Conservation (phyloP, 1,140 invertebrate genomes). For the Chelonus insularis region DNA sequence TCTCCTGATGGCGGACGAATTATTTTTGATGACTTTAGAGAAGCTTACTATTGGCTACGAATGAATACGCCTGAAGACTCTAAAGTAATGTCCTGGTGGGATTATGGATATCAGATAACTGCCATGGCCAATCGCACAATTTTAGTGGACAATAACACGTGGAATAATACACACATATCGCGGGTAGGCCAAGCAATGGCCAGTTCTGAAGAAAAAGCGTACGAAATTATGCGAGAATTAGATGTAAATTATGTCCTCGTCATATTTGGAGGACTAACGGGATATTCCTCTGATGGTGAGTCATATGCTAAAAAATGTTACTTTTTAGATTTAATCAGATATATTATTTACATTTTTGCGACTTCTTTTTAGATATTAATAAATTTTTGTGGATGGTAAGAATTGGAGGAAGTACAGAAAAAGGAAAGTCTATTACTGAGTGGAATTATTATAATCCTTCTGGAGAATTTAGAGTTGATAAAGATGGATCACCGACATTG, state of each 20-base stretch:
- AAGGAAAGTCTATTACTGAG: slow-evolving; percentile 93
- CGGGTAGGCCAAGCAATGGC: slow-evolving; percentile 97
- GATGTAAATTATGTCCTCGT: slow-evolving; percentile 98
- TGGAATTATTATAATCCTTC: slow-evolving; percentile 93
- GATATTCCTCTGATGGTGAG: slow-evolving; percentile 96
- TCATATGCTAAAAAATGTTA: slow-evolving; percentile 17
- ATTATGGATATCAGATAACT: slow-evolving; percentile 99
- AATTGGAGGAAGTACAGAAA: slow-evolving; percentile 94
- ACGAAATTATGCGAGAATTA: slow-evolving; percentile 95
- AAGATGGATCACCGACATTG: slow-evolving; percentile 82
- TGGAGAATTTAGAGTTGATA: slow-evolving; percentile 93
- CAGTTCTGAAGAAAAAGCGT: slow-evolving; percentile 92
- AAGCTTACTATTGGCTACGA: slow-evolving; percentile 97
- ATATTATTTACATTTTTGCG: slow-evolving; percentile 17
- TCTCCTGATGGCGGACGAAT: slow-evolving; percentile 92
- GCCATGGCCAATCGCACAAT: slow-evolving; percentile 98
- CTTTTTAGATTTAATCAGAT: background rate
- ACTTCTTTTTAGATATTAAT: slow-evolving; percentile 78
- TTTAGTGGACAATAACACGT: slow-evolving; percentile 98
- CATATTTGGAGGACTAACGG: slow-evolving; percentile 96
- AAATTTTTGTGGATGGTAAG: slow-evolving; percentile 99
- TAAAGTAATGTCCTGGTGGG: slow-evolving; percentile 99
- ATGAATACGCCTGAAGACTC: slow-evolving; percentile 96
- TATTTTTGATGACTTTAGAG: slow-evolving; percentile 97
- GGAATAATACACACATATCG: slow-evolving; percentile 99